Percentiles rank a stretch among this genome's conserved stretches.
Conservation (phyloP, 1,140 invertebrate species). For the Druon quercuslanigerum region DNA sequence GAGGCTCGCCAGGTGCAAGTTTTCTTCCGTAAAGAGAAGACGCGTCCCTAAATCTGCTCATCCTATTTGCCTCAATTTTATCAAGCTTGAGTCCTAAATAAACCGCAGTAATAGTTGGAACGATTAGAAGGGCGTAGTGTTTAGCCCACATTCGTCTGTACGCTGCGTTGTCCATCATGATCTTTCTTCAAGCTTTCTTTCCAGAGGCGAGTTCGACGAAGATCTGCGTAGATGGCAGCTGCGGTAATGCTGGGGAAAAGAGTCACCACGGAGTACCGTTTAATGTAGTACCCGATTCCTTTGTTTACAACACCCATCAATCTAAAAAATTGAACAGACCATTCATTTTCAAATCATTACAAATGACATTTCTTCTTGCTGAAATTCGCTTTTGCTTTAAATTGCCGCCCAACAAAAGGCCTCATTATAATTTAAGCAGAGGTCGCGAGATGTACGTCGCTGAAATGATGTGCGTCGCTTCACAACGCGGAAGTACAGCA, state of each 20-base stretch:
- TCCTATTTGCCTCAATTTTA: conserved; percentile 80
- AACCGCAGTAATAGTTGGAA: conserved; percentile 76
- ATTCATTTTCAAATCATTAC: too few species aligned
- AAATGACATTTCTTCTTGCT: too few species aligned
- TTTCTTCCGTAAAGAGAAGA: conserved; percentile 83
- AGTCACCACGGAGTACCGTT: conserved; percentile 79
- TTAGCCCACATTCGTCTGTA: conserved; percentile 41
- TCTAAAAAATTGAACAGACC: conserved; percentile 46
- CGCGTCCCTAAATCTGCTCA: conserved; percentile 85
- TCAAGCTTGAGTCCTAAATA: conserved; percentile 81
- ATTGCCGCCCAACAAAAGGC: too few species aligned
- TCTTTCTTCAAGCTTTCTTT: conserved; percentile 70
- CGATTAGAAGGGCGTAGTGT: conserved; percentile 57
- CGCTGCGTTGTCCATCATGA: background rate
- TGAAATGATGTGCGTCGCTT: too few species aligned
- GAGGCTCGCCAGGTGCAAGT: conserved; percentile 80
- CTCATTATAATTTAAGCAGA: too few species aligned
- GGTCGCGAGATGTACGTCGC: too few species aligned
- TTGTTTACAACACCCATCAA: conserved; percentile 59
- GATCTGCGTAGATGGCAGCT: conserved; percentile 81
- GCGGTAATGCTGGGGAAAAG: conserved; percentile 79
- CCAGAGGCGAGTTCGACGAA: conserved; percentile 82
- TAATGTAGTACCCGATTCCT: conserved; percentile 53
- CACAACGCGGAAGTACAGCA: too few species aligned
- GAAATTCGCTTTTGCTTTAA: too few species aligned